Evolutionary conservation across 2,113 vertebrate species (phyloP).

Genomic region (Ovis aries): DNA sequence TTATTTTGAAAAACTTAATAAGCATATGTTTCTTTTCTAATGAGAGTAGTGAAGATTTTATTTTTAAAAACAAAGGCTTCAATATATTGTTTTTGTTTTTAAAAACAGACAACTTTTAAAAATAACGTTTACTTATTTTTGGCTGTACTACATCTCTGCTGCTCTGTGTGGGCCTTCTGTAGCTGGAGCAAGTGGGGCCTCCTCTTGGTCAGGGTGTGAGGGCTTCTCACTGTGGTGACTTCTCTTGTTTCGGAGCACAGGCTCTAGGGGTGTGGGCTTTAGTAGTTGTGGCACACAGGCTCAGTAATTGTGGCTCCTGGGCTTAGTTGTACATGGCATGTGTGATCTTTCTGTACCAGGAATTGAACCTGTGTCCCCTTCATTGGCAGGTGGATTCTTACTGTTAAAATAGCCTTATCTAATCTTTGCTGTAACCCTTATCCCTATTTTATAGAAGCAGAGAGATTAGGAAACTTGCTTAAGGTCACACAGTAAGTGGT

Average conservation of each 20-base stretch:
- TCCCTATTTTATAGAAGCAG: neutral
- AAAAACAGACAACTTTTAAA: neutral
- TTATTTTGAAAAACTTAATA: neutral
- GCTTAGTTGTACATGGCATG: neutral
- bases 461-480: neutral
- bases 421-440: neutral
- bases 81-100: neutral
- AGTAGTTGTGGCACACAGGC: neutral
- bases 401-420: neutral
- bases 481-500: neutral
- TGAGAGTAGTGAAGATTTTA: neutral
- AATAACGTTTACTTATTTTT: neutral
- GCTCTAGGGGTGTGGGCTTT: neutral
- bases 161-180: neutral
- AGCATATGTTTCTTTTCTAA: neutral
- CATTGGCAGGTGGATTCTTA: neutral
- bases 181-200: neutral
- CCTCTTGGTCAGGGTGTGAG: neutral
- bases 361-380: neutral
- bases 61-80: constrained; percentile 8
- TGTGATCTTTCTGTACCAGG: neutral
- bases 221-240: neutral
- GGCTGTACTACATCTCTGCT: neutral
- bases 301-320: neutral
- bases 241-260: neutral